phyloP scores from a whole-genome alignment of 2,113 vertebrate genomes.

The Abramis brama region DNA sequence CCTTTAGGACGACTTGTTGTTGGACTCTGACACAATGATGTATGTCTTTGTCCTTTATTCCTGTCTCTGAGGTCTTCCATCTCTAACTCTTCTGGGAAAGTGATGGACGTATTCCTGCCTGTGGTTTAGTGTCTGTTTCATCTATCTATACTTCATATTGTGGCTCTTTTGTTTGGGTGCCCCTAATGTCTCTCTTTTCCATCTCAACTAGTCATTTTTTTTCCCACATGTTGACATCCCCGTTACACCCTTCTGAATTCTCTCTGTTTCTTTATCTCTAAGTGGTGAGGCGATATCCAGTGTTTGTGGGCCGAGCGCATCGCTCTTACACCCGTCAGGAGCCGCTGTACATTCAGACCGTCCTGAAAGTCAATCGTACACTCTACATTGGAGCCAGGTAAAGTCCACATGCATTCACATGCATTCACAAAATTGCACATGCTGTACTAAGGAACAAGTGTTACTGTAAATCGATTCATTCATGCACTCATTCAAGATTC shows the following conservation, averaged over 20 bases:
- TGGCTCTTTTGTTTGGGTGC: background rate
- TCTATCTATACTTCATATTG: constrained; percentile 19
- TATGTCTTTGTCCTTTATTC: constrained; percentile 30
- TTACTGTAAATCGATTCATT: constrained; percentile 11
- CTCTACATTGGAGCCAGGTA: constrained; percentile 96
- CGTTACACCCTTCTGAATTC: background rate
- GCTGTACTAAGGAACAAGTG: background rate
- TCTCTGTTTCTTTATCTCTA: constrained; percentile 17
- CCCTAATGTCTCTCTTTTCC: constrained; percentile 34
- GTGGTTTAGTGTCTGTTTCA: constrained; percentile 8
- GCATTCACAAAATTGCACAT: background rate
- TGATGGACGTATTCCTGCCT: constrained; percentile 26
- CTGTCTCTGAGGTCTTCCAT: background rate
- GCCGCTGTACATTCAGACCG: constrained; percentile 86
- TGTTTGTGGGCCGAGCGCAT: constrained; percentile 88
- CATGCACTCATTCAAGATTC: background rate
- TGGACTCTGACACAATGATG: constrained; percentile 36
- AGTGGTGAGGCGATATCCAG: constrained; percentile 89
- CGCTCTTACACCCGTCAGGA: constrained; percentile 74
- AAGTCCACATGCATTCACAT: constrained; percentile 42
- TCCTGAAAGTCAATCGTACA: constrained; percentile 92
- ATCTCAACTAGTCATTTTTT: constrained; percentile 34
- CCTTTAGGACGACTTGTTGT: background rate
- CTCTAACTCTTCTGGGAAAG: constrained; percentile 1
- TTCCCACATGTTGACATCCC: background rate